Evolutionary conservation across 2,888 invertebrate species (phyloP).

Genomic region (Andrena camellia): DNA sequence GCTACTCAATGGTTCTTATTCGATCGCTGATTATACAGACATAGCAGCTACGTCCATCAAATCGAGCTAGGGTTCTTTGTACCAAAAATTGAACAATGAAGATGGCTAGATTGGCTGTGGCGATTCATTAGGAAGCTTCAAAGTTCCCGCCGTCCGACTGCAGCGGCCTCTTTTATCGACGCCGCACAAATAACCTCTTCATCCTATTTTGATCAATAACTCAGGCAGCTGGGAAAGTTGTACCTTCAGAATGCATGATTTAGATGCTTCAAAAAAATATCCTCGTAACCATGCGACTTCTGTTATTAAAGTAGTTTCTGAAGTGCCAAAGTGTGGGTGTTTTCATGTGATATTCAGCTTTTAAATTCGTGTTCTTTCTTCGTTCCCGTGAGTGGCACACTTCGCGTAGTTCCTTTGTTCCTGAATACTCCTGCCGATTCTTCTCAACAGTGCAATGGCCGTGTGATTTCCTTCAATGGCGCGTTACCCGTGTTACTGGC

Average conservation of each 20-base stretch:
- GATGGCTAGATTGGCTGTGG: not conserved
- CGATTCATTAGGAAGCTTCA: conserved; percentile 39
- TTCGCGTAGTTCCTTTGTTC: too few species aligned
- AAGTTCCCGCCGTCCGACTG: conserved; percentile 32
- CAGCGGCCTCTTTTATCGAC: conserved; percentile 47
- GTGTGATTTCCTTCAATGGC: too few species aligned
- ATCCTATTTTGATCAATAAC: not conserved
- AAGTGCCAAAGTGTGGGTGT: too few species aligned
- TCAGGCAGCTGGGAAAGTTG: not conserved
- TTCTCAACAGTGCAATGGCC: not conserved
- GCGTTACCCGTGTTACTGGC: conserved; percentile 2
- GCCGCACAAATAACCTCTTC: not conserved
- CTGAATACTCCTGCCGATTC: too few species aligned
- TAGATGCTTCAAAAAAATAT: too few species aligned
- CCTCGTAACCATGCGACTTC: too few species aligned
- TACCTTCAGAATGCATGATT: too few species aligned
- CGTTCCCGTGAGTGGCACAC: too few species aligned
- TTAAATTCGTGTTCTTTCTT: too few species aligned
- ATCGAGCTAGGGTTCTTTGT: not conserved
- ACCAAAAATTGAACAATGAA: not conserved
- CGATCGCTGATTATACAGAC: not conserved
- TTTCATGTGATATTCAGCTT: too few species aligned
- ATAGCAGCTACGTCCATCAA: not conserved
- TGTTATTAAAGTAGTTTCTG: too few species aligned
- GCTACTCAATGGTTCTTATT: not conserved